Base-by-base conservation (phyloP, 2,797 vertebrate genomes). In the Gadopsis marmoratus region DNA sequence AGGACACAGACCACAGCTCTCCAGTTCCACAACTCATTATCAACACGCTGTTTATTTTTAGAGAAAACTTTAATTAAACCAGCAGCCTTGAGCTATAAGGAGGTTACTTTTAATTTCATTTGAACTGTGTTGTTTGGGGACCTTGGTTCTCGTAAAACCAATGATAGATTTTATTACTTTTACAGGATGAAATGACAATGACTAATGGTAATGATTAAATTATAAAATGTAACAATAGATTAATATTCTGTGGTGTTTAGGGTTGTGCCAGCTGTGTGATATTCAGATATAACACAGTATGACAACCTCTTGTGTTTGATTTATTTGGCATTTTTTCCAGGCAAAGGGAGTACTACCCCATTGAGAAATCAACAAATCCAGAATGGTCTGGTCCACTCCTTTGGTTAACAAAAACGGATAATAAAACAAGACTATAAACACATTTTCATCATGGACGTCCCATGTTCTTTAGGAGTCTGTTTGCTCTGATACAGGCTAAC, bases 1-100 rank as follows among this genome's bases (percentile, higher is more conserved):
- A 84, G 78, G 76, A 76, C 65, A 78, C 59, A 71, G 59, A 55
- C 50, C 64, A 61, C 66, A 69, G 63, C 63, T 73, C 55, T 14
- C 19, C 58, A 37, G 9, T 8, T 37, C 35, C 35, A 37, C 35
- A 37, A 37, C 43, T 63, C n/a, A 4, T 76, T 43, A 33, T 71
- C 67, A 61, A 21, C 59, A 33, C 19, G 1, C n/a, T 63, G 69
- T 74, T 75, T 69, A 55, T 65, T 70, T 80, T 14, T 2, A 35
- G 26, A 56, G 45, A 64, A 13, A 33, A 31, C 19, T 59, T 72
- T 35, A 47, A 78, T 59, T 63, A 70, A 62, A 71, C 16, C 48
- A 19, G 51, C 41, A 5, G 29, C 14, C 16, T 31, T 37, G 19
- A 43, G 29, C 50, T 58, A 21, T 11, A 0, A 33, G 33, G 47